These are phyloP conservation scores for Hyposoter dolosus DNA, from an alignment of 2,888 invertebrate species.

Conservation along the genomic window DNA sequence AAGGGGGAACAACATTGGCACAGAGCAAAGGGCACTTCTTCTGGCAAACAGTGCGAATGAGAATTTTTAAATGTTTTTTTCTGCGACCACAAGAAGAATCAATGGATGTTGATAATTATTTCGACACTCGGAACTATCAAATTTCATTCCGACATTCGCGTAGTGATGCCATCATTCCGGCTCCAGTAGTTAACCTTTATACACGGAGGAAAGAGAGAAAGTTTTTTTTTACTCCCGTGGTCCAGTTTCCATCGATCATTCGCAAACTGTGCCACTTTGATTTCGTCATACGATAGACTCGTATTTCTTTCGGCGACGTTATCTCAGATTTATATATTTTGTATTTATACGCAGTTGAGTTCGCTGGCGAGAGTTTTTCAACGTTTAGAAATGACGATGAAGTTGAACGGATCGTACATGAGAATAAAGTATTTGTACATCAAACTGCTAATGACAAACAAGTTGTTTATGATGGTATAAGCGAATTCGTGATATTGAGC, in stretches of 20 bases:
- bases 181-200: slow-evolving; percentile 3
- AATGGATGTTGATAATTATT: background rate
- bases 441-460: background rate
- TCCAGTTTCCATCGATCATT: slow-evolving; percentile 12
- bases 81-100: background rate
- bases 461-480: background rate
- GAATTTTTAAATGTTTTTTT: background rate
- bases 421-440: background rate
- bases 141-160: background rate
- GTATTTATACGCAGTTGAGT: background rate
- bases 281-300: slow-evolving; percentile 35
- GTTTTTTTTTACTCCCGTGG: slow-evolving; percentile 13
- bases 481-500: background rate
- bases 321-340: background rate
- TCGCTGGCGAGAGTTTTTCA: slow-evolving; percentile 10
- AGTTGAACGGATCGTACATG: background rate
- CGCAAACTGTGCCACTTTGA: slow-evolving; percentile 2
- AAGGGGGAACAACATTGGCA: background rate
- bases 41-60: background rate
- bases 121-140: background rate
- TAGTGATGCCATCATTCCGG: background rate
- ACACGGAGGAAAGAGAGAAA: slow-evolving; percentile 14
- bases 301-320: background rate
- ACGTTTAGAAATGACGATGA: background rate
- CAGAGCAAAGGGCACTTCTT: background rate